Conservation (phyloP, 1,140 invertebrate genomes). For the Oreohelix idahoensis region DNA sequence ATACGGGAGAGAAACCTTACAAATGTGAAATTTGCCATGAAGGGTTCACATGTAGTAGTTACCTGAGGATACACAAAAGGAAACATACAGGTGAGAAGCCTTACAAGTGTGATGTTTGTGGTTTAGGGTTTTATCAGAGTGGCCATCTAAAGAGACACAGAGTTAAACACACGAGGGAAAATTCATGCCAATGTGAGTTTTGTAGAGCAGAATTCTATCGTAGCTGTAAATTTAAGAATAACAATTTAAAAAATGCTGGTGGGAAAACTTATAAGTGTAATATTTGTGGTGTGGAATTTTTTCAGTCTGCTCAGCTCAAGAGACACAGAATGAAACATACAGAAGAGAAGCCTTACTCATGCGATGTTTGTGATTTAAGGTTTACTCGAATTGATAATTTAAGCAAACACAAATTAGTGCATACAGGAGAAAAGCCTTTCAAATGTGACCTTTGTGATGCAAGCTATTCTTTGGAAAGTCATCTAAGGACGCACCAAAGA, state of each 20-base stretch:
- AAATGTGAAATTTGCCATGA: background rate
- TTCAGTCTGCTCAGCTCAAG: background rate
- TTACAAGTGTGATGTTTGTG: background rate
- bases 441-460: background rate
- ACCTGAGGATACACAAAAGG: background rate
- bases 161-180: background rate
- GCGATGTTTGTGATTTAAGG: background rate
- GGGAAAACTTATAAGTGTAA: background rate
- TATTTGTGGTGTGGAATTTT: background rate
- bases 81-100: background rate
- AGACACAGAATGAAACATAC: background rate
- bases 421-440: background rate
- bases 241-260: background rate
- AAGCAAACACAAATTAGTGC: background rate
- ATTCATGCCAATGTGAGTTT: background rate
- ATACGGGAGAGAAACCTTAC: background rate
- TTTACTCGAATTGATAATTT: background rate
- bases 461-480: background rate
- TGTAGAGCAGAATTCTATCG: background rate
- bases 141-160: background rate
- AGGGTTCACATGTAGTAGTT: background rate
- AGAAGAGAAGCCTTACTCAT: background rate
- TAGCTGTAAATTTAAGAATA: background rate
- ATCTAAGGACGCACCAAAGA: background rate
- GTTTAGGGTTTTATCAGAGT: background rate